phyloP scores from a whole-genome alignment of 2,113 vertebrate species.

The Mormyrus lacerda region DNA sequence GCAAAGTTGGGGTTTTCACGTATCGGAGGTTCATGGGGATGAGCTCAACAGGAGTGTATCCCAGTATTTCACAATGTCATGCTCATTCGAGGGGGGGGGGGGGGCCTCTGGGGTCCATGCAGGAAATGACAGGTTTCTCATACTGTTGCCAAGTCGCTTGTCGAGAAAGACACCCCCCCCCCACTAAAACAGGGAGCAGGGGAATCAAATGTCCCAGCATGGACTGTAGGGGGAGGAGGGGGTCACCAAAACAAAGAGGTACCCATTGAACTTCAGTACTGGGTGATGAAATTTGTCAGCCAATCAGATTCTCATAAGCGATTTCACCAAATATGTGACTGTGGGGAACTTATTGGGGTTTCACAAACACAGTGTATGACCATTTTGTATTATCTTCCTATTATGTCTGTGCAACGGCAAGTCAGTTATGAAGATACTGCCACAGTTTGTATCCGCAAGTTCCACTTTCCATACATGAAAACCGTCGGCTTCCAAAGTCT shows the following conservation, averaged over 20 bases:
- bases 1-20: slow-evolving; percentile 64
- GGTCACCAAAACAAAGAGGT: not conserved
- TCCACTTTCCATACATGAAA: not conserved
- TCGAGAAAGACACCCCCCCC: not conserved
- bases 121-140: not conserved
- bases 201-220: not conserved
- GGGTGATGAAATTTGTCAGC: not conserved
- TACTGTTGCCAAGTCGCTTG: not conserved
- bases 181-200: not conserved
- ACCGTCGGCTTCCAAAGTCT: not conserved
- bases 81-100: slow-evolving; percentile 26
- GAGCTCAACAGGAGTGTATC: slow-evolving; percentile 55
- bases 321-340: not conserved
- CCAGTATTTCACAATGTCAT: slow-evolving; percentile 74
- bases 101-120: slow-evolving; percentile 18
- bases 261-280: not conserved
- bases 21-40: slow-evolving; percentile 87
- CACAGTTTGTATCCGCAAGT: not conserved
- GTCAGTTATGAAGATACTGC: not conserved
- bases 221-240: slow-evolving; percentile 45
- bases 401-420: not conserved
- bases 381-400: not conserved
- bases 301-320: not conserved
- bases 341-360: not conserved
- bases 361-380: not conserved